Evolutionary conservation across 2,797 vertebrate species (phyloP).

Genomic region (Phrynocephalus guinanensis): DNA sequence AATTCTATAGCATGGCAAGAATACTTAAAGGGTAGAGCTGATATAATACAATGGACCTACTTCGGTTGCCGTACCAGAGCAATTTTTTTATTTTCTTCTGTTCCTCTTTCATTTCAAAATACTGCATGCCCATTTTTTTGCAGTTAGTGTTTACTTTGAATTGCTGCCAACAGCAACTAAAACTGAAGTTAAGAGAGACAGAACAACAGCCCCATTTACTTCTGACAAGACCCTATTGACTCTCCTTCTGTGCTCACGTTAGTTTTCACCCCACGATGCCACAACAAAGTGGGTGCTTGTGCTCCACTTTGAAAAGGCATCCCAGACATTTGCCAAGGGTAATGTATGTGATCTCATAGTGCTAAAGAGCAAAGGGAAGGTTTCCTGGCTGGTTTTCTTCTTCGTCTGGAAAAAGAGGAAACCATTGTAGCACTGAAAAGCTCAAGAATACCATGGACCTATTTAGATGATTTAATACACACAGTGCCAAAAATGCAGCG

Average conservation of each 20-base stretch:
- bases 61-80: not conserved
- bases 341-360: not conserved
- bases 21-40: not conserved
- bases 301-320: slow-evolving; percentile 25
- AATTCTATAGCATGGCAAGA: not conserved
- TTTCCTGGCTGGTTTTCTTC: not conserved
- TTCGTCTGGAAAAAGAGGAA: not conserved
- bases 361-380: not conserved
- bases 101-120: slow-evolving; percentile 3
- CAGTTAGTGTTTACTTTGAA: slow-evolving; percentile 39
- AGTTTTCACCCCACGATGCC: slow-evolving; percentile 23
- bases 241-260: slow-evolving; percentile 10
- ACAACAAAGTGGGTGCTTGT: slow-evolving; percentile 29
- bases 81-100: not conserved
- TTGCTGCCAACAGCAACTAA: slow-evolving; percentile 28
- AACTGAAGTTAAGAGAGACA: slow-evolving; percentile 14
- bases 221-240: slow-evolving; percentile 36
- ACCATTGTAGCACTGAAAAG: not conserved
- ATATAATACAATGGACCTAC: not conserved
- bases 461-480: not conserved
- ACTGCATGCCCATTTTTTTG: not conserved
- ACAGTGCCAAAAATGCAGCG: not conserved
- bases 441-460: not conserved
- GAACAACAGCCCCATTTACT: slow-evolving; percentile 32
- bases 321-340: slow-evolving; percentile 5